Conservation (phyloP, 2,797 vertebrate species). For the Lutjanus argentimaculatus region DNA sequence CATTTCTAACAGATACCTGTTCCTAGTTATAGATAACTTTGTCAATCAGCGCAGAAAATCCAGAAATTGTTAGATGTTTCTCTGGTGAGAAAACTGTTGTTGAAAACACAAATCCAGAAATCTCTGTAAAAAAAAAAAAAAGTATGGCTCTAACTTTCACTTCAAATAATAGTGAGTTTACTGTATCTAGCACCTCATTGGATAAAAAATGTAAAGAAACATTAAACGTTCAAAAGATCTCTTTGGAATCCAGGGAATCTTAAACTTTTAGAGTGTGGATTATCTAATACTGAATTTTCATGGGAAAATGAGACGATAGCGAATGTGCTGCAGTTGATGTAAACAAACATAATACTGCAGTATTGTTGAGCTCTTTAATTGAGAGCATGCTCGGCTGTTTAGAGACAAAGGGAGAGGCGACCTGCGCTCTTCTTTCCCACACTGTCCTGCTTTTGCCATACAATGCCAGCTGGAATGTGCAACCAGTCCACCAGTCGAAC, state of each 20-base stretch:
- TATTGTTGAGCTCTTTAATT: constrained; percentile 43
- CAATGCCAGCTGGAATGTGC: constrained; percentile 57
- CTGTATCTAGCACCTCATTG: no score
- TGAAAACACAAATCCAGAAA: no score
- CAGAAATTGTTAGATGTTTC: not conserved
- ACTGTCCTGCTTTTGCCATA: constrained; percentile 16
- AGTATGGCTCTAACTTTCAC: no score
- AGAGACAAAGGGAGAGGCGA: constrained; percentile 60
- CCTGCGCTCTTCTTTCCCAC: constrained; percentile 67
- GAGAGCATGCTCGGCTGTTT: constrained; percentile 35
- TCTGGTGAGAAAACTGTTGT: not conserved
- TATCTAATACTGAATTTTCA: constrained; percentile 27
- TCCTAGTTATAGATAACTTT: not conserved
- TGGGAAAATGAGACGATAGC: constrained; percentile 61
- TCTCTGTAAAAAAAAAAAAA: no score
- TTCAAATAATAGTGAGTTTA: no score
- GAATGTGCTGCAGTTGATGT: constrained; percentile 11
- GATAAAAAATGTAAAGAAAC: not conserved
- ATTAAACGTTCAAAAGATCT: not conserved
- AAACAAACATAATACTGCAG: constrained; percentile 36
- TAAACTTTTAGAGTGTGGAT: constrained; percentile 1
- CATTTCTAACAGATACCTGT: not conserved
- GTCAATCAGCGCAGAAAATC: not conserved
- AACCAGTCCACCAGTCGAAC: not conserved
- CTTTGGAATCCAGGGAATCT: not conserved